phyloP scores from a whole-genome alignment of 1,140 invertebrate species.

The Tetragnatha versicolor region DNA sequence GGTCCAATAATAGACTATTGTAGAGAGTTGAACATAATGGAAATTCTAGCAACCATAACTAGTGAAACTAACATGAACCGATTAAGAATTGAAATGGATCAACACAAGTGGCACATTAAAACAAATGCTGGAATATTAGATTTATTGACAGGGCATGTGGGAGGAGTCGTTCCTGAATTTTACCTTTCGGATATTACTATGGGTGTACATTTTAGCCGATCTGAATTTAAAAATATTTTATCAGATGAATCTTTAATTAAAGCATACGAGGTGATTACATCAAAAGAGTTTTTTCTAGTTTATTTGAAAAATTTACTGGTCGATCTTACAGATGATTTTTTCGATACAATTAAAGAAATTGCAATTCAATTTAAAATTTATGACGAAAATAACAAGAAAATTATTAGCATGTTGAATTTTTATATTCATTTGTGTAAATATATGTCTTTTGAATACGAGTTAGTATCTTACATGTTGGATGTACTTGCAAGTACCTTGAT shows the following conservation, averaged over 20 bases:
- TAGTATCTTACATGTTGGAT: neutral
- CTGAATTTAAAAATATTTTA: neutral
- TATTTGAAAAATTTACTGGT: conserved; percentile 23
- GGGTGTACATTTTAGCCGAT: neutral
- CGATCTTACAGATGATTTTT: conserved; percentile 6
- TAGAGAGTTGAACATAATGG: neutral
- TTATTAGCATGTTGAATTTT: conserved; percentile 10
- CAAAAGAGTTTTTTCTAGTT: neutral
- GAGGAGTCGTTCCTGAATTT: conserved; percentile 6
- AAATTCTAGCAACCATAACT: neutral
- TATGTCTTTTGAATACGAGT: conserved; percentile 22
- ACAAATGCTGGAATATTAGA: conserved; percentile 14
- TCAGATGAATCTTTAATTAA: neutral
- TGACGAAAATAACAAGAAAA: neutral
- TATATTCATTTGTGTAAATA: conserved; percentile 27
- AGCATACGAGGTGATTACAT: neutral
- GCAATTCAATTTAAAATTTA: neutral
- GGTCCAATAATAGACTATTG: neutral
- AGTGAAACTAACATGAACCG: conserved; percentile 8
- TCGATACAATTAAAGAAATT: neutral
- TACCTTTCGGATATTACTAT: conserved; percentile 1
- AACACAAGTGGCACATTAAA: conserved; percentile 13
- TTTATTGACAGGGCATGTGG: conserved; percentile 20
- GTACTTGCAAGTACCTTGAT: conserved; percentile 14
- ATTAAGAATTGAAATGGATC: conserved; percentile 8